Conservation (phyloP, 2,113 vertebrate genomes). For the Empidonax traillii region DNA sequence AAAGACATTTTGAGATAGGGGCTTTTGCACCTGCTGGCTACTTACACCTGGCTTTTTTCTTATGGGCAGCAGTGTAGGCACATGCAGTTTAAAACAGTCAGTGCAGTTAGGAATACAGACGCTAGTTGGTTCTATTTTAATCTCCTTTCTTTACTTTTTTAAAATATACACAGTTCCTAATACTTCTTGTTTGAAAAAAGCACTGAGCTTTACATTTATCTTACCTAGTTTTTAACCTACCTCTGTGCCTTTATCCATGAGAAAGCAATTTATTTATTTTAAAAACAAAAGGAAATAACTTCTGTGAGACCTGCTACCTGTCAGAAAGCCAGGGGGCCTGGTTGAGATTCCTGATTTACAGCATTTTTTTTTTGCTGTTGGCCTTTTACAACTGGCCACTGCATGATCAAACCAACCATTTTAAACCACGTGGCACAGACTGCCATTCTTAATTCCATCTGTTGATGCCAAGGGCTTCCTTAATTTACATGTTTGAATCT, state of each 20-base stretch:
- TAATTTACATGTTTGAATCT: neutral
- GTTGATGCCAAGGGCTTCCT: neutral
- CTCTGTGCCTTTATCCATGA: neutral
- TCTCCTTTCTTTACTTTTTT: neutral
- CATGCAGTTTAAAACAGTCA: neutral
- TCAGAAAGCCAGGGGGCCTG: neutral
- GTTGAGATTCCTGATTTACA: neutral
- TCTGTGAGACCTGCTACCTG: neutral
- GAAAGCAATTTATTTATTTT: neutral
- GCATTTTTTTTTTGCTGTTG: neutral
- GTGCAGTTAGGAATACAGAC: neutral
- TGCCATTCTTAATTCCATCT: neutral
- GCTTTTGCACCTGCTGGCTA: neutral
- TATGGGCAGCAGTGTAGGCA: neutral
- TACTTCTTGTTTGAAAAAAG: neutral
- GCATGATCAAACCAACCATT: neutral
- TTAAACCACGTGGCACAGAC: neutral
- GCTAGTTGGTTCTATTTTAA: neutral
- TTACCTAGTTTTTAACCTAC: neutral
- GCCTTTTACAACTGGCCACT: neutral
- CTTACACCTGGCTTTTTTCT: neutral
- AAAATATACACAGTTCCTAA: neutral
- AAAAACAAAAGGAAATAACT: neutral
- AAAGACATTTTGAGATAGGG: neutral
- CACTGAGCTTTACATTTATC: neutral